These are phyloP conservation scores for Casuarius casuarius DNA, from an alignment of 2,113 vertebrate species.

Conservation along the genomic window DNA sequence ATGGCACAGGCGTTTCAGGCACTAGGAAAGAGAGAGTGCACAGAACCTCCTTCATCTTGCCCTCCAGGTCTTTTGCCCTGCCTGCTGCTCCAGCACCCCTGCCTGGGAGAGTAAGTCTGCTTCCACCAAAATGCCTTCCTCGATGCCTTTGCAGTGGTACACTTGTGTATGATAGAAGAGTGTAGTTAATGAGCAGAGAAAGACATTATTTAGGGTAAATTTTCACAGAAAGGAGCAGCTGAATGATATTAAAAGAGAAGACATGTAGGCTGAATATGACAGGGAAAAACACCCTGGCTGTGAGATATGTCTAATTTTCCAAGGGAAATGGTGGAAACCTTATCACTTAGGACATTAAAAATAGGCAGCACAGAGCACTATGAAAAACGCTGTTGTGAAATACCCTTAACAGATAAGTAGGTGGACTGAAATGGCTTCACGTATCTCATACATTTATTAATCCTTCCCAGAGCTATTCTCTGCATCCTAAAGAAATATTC, in stretches of 20 bases:
- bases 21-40: not conserved
- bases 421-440: not conserved
- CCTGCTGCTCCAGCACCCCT: not conserved
- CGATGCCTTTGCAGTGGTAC: not conserved
- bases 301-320: conserved; percentile 5
- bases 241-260: not conserved
- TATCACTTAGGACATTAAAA: conserved; percentile 23
- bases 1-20: not conserved
- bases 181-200: not conserved
- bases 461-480: conserved; percentile 9
- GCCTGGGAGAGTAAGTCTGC: not conserved
- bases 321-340: conserved; percentile 4
- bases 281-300: not conserved
- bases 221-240: not conserved
- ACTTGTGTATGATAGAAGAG: not conserved
- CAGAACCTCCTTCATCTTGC: not conserved
- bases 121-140: not conserved
- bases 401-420: not conserved
- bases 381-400: conserved; percentile 1
- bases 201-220: not conserved
- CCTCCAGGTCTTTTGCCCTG: not conserved
- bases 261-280: not conserved
- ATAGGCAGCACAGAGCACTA: not conserved
- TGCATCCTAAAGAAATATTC: conserved; percentile 49
- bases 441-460: conserved; percentile 25